Base-by-base conservation (phyloP, 2,113 vertebrate genomes). In the Tretioscincus oriximinensis region DNA sequence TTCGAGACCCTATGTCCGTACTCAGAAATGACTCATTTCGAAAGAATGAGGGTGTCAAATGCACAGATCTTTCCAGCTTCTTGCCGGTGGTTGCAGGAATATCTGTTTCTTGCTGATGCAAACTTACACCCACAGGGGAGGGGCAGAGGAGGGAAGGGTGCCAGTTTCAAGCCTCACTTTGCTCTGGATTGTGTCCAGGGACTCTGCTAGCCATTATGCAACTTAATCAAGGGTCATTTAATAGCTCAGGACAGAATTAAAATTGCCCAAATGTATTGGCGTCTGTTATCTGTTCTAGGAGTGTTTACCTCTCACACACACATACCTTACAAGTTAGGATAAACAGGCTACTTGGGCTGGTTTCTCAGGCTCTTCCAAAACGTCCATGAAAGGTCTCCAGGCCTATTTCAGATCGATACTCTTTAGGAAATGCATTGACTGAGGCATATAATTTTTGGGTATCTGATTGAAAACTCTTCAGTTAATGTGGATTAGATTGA, bases 81-180 rank as follows among this genome's bases (percentile, higher is more conserved):
- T 79, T 28, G 29, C 76, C 86, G 84, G 80, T 75, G 76, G 67
- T 11, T 45, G 24, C 28, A 77, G 80, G 81, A 84, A 75, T 90
- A 80, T 89, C 90, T 86, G 87, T 78, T 92, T 91, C 89, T 89
- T 86, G 89, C 89, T 89, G 92, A 90, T 90, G 86, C 73, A 81
- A 85, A 85, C 91, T 89, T 89, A 89, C 85, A 90, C 89, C 85
- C 84, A 3, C 84, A 81, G 80, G 66, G 67, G 80, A 85, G 87
- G 79, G 86, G 86, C 78, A 85, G 81, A 88, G 54, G 54, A 58
- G 54, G 54, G 18, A 18, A 5, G 54, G 89, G 80, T 60, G 61
- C 82, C 83, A 78, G 82, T 89, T 91, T 83, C 86, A 89, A 79
- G 85, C 86, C 86, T 88, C 90, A 64, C 88, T 92, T 88, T 81